Base-by-base conservation (phyloP, 2,797 vertebrate species). In the Gymnoscopelus braueri region DNA sequence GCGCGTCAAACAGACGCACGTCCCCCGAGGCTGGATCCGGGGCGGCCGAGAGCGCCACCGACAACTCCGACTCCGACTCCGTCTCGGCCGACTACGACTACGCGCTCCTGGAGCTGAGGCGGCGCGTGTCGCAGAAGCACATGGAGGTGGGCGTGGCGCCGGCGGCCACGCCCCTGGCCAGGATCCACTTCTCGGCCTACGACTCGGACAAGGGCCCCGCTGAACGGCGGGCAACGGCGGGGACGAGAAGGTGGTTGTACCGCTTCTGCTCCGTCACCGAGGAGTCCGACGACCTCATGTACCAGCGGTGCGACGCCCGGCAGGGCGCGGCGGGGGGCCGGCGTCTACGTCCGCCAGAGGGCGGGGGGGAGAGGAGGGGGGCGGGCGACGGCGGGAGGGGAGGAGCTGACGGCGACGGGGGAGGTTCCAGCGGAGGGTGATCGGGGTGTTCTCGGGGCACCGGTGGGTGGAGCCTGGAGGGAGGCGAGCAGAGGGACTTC, bases 141-240 rank as follows among this genome's bases (percentile, higher is more conserved):
- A 97, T 99, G 97, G 94, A 95, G n/a, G 86, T 98, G 1, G 96
- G 97, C 0, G 84, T 97, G 67, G 96, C 95, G 0, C 96, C 96
- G 0, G 35, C 88, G 0, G 51, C 90, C 23, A 76, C 80, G 9
- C 92, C 90, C 39, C 80, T 94, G 2, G 89, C 91, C 2, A 93
- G 94, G 80, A 96, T 98, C 84, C 97, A 98, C 86, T 98, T 99
- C 88, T 98, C 97, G 0, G 95, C 96, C 69, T 89, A 90, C 0
- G 96, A 98, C 1, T 4, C 60, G 0, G 89, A 89, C 73, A 84
- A 86, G 75, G 87, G 72, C 65, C 70, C 77, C 64, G 51, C 49
- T 54, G 53, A 80, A 75, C 0, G 70, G 67, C 0, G 47, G 78
- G 7, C 39, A 8, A 0, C 52, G 75, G 94, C 9, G 83, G 90